Percentiles rank a stretch among this genome's conserved stretches.
Evolutionary conservation across 1,140 invertebrate species (phyloP).

Genomic region (Yoshiicerus persimilis): DNA sequence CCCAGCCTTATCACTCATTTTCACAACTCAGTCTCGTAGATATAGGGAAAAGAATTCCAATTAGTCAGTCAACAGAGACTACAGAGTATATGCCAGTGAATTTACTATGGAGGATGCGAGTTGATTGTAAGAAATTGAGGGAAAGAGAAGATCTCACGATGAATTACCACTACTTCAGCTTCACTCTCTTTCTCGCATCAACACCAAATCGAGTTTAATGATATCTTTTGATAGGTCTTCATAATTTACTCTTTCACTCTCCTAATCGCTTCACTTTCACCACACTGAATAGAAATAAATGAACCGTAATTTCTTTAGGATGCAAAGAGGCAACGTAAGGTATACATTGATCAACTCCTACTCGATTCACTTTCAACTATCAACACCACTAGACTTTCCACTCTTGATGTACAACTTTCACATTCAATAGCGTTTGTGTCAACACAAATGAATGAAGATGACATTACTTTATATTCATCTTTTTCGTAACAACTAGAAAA

Average conservation of each 20-base stretch:
- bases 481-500: too few relatives aligned
- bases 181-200: neutral
- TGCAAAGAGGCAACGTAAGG: neutral
- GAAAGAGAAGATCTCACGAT: neutral
- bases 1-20: conserved; percentile 41
- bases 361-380: neutral
- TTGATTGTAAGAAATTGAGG: neutral
- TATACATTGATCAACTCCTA: neutral
- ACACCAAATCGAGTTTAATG: neutral
- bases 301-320: neutral
- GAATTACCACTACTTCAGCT: neutral
- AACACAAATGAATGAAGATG: too few relatives aligned
- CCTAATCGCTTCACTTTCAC: neutral
- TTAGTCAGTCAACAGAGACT: neutral
- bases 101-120: neutral
- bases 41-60: neutral
- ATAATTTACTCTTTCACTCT: neutral
- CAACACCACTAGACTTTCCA: neutral
- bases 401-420: neutral
- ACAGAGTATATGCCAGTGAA: neutral
- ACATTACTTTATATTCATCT: too few relatives aligned
- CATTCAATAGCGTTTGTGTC: neutral
- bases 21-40: neutral
- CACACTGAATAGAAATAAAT: neutral
- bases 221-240: neutral